Evolutionary conservation across 1,140 invertebrate species (phyloP).

Genomic region (Drosophila nigromelanica): DNA sequence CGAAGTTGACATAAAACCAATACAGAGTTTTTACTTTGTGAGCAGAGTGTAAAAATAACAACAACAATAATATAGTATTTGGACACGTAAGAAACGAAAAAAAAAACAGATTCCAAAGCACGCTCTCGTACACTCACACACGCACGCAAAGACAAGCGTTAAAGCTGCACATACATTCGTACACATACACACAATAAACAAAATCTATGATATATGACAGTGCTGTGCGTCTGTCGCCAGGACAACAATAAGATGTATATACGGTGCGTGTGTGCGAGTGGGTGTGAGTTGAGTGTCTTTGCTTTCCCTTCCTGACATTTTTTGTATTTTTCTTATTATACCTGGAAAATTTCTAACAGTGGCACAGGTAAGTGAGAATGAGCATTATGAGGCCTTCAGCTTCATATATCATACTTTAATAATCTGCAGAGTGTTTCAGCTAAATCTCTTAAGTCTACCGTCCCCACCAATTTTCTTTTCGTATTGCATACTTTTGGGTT

Average conservation of each 20-base stretch:
- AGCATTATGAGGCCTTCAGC: slow-evolving; percentile 24
- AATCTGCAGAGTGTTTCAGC: slow-evolving; percentile 25
- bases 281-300: slow-evolving; percentile 32
- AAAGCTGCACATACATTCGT: no score
- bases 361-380: slow-evolving; percentile 6
- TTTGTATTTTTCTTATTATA: slow-evolving; percentile 7
- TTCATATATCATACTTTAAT: slow-evolving; percentile 46
- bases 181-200: slow-evolving; percentile 17
- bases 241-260: slow-evolving; percentile 40
- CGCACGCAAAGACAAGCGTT: not conserved
- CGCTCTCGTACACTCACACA: no score
- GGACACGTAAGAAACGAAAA: not conserved
- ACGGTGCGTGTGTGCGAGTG: slow-evolving; percentile 8
- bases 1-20: no score
- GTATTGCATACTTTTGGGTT: no score
- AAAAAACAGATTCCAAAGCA: not conserved
- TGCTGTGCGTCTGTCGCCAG: slow-evolving; percentile 58
- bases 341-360: slow-evolving; percentile 16
- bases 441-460: slow-evolving; percentile 25
- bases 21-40: no score
- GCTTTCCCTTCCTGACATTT: slow-evolving; percentile 27
- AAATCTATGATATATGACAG: slow-evolving; percentile 72
- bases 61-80: no score
- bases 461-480: not conserved
- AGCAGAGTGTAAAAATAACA: no score